Conservation (phyloP, 2,797 vertebrate species). For the Macroramphosus scolopax region DNA sequence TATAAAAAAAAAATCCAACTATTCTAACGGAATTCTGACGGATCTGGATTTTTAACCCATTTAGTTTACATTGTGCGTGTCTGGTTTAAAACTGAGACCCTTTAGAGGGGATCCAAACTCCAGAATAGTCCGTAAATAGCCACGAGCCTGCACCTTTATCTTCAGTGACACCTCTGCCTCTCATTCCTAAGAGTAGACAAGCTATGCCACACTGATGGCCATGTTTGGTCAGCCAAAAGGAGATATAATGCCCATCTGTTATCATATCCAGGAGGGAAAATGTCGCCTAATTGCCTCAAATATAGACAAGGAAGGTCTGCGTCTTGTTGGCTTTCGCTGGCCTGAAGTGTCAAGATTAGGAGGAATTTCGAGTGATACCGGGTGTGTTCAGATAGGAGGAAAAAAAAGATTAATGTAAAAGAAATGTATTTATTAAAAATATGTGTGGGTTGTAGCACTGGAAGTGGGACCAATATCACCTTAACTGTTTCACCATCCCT, state of each 20-base stretch:
- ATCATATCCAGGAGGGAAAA: conserved; percentile 78
- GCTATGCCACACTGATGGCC: conserved; percentile 78
- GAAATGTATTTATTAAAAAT: too few relatives aligned
- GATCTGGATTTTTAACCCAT: too few relatives aligned
- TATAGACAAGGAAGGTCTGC: conserved; percentile 66
- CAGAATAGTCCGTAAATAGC: conserved; percentile 73
- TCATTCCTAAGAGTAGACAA: conserved; percentile 44
- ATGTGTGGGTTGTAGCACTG: too few relatives aligned
- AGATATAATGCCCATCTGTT: conserved; percentile 80
- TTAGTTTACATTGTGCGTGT: conserved; percentile 33
- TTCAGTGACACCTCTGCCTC: conserved; percentile 70
- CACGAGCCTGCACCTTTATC: conserved; percentile 69
- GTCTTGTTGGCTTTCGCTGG: conserved; percentile 67
- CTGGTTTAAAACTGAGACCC: conserved; percentile 24
- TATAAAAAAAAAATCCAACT: too few relatives aligned
- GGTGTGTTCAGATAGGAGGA: too few relatives aligned
- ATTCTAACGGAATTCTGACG: conserved; percentile 11
- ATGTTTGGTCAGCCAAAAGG: conserved; percentile 77
- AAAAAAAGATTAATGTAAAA: too few relatives aligned
- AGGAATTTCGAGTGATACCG: too few relatives aligned
- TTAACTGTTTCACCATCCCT: too few relatives aligned
- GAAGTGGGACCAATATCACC: too few relatives aligned
- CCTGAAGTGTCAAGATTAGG: conserved; percentile 77
- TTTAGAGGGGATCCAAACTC: conserved; percentile 46
- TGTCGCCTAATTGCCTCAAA: conserved; percentile 79